Evolutionary conservation across 1,140 invertebrate species (phyloP).

Genomic region (Myzus persicae): DNA sequence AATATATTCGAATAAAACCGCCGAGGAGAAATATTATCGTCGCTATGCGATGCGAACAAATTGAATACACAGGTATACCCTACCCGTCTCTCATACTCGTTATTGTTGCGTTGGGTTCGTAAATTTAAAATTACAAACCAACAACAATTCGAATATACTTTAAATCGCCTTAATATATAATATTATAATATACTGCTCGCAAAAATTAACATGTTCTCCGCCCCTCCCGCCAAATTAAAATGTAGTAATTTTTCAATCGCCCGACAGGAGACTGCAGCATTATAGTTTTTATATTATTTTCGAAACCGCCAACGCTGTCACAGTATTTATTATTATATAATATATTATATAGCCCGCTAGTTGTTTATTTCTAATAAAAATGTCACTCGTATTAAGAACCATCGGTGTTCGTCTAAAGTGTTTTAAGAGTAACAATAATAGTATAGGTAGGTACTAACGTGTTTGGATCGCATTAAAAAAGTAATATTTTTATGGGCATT

Average conservation of each 20-base stretch:
- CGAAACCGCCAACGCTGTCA: background rate
- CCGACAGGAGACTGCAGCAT: background rate
- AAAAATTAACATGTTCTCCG: background rate
- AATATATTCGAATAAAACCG: background rate
- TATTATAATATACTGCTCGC: background rate
- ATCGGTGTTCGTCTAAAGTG: background rate
- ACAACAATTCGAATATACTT: background rate
- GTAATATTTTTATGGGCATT: background rate
- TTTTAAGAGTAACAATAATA: background rate
- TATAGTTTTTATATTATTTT: background rate
- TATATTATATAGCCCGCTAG: background rate
- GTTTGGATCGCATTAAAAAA: background rate
- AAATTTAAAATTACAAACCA: background rate
- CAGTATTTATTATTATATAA: too few relatives aligned
- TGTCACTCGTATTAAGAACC: background rate
- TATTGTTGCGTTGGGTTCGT: background rate
- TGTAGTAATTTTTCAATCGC: background rate
- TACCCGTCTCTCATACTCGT: background rate
- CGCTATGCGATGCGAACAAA: background rate
- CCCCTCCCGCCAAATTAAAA: background rate
- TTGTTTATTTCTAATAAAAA: constrained; percentile 35
- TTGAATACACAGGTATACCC: too few relatives aligned
- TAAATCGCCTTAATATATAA: background rate
- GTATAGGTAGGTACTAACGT: background rate
- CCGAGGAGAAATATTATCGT: background rate